Conservation (phyloP, 1,140 invertebrate genomes). For the Drosophila serrata region DNA sequence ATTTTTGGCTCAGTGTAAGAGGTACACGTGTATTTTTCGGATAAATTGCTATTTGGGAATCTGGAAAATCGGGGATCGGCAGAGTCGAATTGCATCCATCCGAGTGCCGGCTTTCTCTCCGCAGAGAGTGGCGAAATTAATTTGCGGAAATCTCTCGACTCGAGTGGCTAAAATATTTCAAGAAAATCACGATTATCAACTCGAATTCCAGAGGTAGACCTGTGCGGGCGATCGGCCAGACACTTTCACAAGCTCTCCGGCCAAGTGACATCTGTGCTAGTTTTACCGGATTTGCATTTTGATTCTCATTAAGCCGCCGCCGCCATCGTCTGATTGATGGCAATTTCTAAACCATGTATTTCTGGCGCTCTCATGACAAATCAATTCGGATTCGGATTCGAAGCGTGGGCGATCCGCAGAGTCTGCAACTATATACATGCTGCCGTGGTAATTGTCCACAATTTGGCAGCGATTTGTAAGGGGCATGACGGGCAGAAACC, state of each 20-base stretch:
- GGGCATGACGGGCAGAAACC: constrained; percentile 41
- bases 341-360: constrained; percentile 52
- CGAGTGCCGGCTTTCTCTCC: constrained; percentile 38
- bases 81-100: constrained; percentile 36
- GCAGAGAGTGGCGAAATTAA: constrained; percentile 48
- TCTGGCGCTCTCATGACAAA: constrained; percentile 55
- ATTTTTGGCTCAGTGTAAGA: constrained; percentile 6
- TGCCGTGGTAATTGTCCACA: constrained; percentile 36
- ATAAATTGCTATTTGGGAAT: constrained; percentile 45
- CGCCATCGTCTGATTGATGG: constrained; percentile 45
- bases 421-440: constrained; percentile 3
- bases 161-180: constrained; percentile 75
- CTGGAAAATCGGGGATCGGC: constrained; percentile 30
- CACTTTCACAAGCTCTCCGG: constrained; percentile 41
- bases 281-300: constrained; percentile 47
- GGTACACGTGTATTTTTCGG: constrained; percentile 44
- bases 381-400: constrained; percentile 38
- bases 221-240: constrained; percentile 22
- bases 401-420: constrained; percentile 40
- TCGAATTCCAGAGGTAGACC: constrained; percentile 43
- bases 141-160: constrained; percentile 45
- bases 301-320: constrained; percentile 25
- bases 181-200: constrained; percentile 77
- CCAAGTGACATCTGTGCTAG: constrained; percentile 59
- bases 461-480: constrained; percentile 42